Percentiles rank a stretch among this genome's conserved stretches.
phyloP scores from a whole-genome alignment of 92 coral and sea anemone species.

The Chrysogorgia sp. region DNA sequence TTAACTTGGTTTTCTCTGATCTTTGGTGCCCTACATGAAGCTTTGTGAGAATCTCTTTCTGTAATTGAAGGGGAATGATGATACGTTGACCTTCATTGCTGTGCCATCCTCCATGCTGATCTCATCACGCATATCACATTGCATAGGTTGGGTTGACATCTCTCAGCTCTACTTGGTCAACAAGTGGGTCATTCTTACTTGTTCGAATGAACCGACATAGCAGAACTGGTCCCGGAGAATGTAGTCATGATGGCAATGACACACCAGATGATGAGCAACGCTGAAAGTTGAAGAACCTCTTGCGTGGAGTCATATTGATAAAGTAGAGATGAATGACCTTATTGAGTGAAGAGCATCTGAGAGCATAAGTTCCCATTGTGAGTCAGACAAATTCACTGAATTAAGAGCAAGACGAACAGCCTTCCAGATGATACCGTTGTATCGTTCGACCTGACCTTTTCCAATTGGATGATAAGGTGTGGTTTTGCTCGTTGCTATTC shows the following conservation, averaged over 20 bases:
- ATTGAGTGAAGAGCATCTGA: conserved; percentile 52
- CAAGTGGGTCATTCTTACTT: conserved; percentile 48
- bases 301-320: conserved; percentile 51
- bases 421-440: conserved; percentile 41
- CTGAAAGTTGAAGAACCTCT: conserved; percentile 55
- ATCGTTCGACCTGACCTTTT: conserved; percentile 50
- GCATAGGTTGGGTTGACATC: conserved; percentile 53
- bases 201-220: conserved; percentile 38
- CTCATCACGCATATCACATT: no score
- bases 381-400: conserved; percentile 35
- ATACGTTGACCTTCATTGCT: conserved; percentile 40
- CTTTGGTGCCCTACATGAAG: conserved; percentile 53
- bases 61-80: conserved; percentile 37
- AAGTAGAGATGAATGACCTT: conserved; percentile 50
- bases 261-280: conserved; percentile 37
- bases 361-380: no score
- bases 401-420: conserved; percentile 43
- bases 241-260: conserved; percentile 33
- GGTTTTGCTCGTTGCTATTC: conserved; percentile 32
- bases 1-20: conserved; percentile 57
- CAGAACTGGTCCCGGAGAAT: conserved; percentile 54
- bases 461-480: conserved; percentile 32
- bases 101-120: conserved; percentile 57
- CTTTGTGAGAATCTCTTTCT: conserved; percentile 43
- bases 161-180: conserved; percentile 46